Conservation (phyloP, 2,888 invertebrate species). For the Aleiodes alternator region DNA sequence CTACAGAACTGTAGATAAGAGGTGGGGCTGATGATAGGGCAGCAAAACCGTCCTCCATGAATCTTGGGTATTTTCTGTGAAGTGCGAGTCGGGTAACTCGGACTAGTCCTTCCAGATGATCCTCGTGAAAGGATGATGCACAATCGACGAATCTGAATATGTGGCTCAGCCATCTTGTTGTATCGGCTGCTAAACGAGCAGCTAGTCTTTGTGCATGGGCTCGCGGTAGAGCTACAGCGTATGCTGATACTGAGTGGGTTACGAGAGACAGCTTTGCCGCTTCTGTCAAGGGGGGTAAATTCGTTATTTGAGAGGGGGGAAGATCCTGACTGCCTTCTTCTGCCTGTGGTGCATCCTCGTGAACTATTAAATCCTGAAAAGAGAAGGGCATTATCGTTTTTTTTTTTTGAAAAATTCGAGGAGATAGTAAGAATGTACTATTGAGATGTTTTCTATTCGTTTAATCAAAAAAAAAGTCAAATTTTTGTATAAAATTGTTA, state of each 20-base stretch:
- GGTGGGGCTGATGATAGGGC: constrained; percentile 90
- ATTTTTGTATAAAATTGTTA: too few species aligned
- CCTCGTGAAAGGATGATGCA: constrained; percentile 91
- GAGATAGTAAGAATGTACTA: too few species aligned
- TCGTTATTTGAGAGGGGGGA: constrained; percentile 65
- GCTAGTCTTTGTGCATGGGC: constrained; percentile 87
- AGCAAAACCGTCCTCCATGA: constrained; percentile 86
- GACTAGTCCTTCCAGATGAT: constrained; percentile 90
- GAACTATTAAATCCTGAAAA: constrained; percentile 70
- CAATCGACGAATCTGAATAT: constrained; percentile 88
- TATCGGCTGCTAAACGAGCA: constrained; percentile 88
- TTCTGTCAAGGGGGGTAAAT: constrained; percentile 72
- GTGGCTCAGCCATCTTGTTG: constrained; percentile 91
- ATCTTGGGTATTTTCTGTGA: constrained; percentile 88
- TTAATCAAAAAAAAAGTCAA: too few species aligned
- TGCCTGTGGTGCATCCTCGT: constrained; percentile 69
- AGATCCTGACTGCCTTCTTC: constrained; percentile 79
- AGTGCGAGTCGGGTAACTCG: constrained; percentile 87
- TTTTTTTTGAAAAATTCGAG: too few species aligned
- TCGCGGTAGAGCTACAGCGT: constrained; percentile 89
- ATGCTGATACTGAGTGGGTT: constrained; percentile 92
- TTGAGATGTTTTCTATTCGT: too few species aligned
- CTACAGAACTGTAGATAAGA: constrained; percentile 89
- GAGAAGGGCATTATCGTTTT: neutral
- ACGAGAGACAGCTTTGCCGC: constrained; percentile 81